Evolutionary conservation across 2,113 vertebrate species (phyloP), one percentile per base, ranked within the genome.

Genomic region (Loxodonta africana): DNA sequence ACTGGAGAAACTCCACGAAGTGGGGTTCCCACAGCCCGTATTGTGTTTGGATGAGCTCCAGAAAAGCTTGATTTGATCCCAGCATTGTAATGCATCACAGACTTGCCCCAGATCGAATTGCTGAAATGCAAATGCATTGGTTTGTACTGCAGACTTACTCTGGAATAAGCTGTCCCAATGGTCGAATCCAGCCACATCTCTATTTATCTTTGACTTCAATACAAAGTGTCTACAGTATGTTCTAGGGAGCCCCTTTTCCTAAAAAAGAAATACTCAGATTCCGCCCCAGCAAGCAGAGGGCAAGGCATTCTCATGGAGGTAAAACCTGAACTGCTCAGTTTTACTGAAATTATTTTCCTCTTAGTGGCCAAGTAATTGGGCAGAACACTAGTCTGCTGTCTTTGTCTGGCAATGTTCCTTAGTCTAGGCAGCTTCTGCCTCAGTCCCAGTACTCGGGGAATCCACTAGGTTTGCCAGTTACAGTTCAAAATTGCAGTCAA

Each of bases 31-130:
- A 97, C 46, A 98, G 97, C 95, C 78, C 62, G 37, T 98, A 96
- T 98, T 98, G 96, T 98, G 96, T 69, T 97, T 98, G 98, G 98
- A 93, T 94, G 65, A 84, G 89, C 41, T 98, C 98, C 98, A 98
- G 96, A 88, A 96, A 97, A 97, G 44, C 93, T 96, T 98, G 98
- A 98, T 98, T 97, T 96, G 96, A 97, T 98, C 96, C 10, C 92
- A 97, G 96, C 2, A 17, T 97, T 97, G 81, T 98, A 98, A 98
- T 97, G 96, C 93, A 95, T 98, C n/a, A 0, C 97, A 98, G 98
- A 82, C 95, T 95, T 92, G 28, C 53, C 94, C 88, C 92, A 94
- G 96, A 96, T 95, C 93, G 7, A 98, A 96, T 98, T 97, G 97
- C 97, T 94, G 84, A 96, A 95, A 98, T 96, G 90, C 97, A 98